Evolutionary conservation across 2,888 invertebrate species (phyloP), one percentile per base, ranked within the genome.

Genomic region (Lathronympha strigana): DNA sequence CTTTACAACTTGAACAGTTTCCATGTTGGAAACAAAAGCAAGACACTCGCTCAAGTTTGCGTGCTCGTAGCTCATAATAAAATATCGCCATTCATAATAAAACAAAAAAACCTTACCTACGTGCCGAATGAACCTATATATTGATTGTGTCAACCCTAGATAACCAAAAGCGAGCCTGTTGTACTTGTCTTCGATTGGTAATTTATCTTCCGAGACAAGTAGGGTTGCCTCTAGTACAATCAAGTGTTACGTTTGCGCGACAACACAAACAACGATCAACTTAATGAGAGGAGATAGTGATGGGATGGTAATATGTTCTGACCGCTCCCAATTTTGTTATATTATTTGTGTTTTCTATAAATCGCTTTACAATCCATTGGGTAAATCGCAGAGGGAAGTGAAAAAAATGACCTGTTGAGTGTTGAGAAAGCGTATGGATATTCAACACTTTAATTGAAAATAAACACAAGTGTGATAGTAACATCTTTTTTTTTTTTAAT

Each of bases 271-370:
- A 63, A 33, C 55, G 63, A 58, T 58, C 58, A 64, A 58, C 43
- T 43, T 58, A 58, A 64, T 64, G 63, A 64, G 40, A 63, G 51
- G 17, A 31, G 69, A 71, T 45, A 45, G 45, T 45, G 45, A 45
- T 45, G 45, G 3, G 40, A 13, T 3, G 17, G 9, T 4, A 9
- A 6, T 9, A 40, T 40, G 9, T 8, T 40, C 17, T 9, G 8
- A 40, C 8, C 17, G 9, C 17, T 40, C 17, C 40, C 9, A 6
- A 9, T 9, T 40, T 17, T 40, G 40, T 40, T 40, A 5, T 38
- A 38, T 33, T 33, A 11, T 13, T 13, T 0, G 0, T 11, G 38
- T 17, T 40, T 17, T 40, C 11, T 8, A 8, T 4, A 8, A 31
- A 31, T 8, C 1, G 31, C 4, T 11, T 33, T 9, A 33, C 11